These are phyloP conservation scores for Lasioglossum leucozonium DNA, from an alignment of 2,888 invertebrate genomes.

Conservation along the genomic window DNA sequence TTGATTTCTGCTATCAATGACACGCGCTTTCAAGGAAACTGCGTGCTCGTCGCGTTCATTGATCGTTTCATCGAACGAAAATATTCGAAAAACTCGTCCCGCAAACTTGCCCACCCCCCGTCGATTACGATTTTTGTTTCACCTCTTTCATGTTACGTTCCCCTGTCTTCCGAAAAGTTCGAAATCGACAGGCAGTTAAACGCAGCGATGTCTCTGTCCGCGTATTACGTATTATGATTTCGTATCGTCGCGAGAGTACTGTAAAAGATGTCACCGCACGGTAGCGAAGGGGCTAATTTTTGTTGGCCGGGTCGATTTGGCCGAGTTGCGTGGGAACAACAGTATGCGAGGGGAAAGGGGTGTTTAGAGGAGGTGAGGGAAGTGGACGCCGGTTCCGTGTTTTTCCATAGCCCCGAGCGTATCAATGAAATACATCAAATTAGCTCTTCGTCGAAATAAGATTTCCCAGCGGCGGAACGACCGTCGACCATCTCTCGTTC, in stretches of 20 bases:
- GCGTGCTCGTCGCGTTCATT: background rate
- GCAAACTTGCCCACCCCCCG: no score
- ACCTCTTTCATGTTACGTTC: no score
- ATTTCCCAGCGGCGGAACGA: slow-evolving; percentile 79
- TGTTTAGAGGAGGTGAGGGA: slow-evolving; percentile 12
- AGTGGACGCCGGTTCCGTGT: slow-evolving; percentile 27
- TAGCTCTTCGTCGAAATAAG: slow-evolving; percentile 78
- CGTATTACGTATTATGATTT: no score
- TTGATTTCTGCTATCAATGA: slow-evolving; percentile 69
- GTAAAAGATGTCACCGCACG: background rate
- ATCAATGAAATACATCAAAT: slow-evolving; percentile 79
- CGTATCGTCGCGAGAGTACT: background rate
- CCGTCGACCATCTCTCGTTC: slow-evolving; percentile 42
- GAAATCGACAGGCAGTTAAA: no score
- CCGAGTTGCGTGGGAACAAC: background rate
- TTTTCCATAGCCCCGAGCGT: slow-evolving; percentile 67
- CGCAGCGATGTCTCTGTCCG: no score
- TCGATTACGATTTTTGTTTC: no score
- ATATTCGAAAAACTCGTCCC: background rate
- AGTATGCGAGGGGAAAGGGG: background rate
- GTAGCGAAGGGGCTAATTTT: background rate
- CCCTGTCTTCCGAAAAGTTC: no score
- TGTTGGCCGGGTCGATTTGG: background rate
- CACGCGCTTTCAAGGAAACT: slow-evolving; percentile 20
- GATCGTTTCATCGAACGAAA: background rate